phyloP scores from a whole-genome alignment of 2,113 vertebrate species.

The Tetrao urogallus region DNA sequence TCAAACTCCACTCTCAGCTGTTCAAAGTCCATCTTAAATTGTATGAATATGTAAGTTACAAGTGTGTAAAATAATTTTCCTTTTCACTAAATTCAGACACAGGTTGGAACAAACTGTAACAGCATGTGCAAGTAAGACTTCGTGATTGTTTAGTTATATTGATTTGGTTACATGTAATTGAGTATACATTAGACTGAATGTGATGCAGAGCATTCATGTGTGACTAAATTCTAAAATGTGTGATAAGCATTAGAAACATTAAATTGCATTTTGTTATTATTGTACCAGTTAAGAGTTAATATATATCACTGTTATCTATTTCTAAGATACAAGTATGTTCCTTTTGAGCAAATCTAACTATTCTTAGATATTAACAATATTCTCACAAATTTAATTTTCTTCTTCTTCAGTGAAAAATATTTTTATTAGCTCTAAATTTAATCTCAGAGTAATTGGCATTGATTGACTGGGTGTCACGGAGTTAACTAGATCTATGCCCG shows the following conservation, averaged over 20 bases:
- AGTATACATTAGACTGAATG: not conserved
- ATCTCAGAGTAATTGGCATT: not conserved
- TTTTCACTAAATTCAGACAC: fast-evolving
- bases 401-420: not conserved
- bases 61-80: not conserved
- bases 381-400: not conserved
- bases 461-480: not conserved
- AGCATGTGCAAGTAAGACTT: not conserved
- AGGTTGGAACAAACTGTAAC: not conserved
- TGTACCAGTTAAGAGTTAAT: not conserved
- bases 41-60: not conserved
- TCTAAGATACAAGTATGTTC: not conserved
- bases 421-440: not conserved
- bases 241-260: not conserved
- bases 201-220: not conserved
- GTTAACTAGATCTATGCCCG: no score
- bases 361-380: not conserved
- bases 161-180: not conserved
- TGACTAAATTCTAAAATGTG: not conserved
- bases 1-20: no score
- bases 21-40: no score
- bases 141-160: not conserved
- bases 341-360: not conserved
- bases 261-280: not conserved
- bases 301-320: not conserved